Percentiles rank a stretch among this genome's conserved stretches.
phyloP scores from a whole-genome alignment of 2,888 invertebrate species.

The Neoascia interrupta region DNA sequence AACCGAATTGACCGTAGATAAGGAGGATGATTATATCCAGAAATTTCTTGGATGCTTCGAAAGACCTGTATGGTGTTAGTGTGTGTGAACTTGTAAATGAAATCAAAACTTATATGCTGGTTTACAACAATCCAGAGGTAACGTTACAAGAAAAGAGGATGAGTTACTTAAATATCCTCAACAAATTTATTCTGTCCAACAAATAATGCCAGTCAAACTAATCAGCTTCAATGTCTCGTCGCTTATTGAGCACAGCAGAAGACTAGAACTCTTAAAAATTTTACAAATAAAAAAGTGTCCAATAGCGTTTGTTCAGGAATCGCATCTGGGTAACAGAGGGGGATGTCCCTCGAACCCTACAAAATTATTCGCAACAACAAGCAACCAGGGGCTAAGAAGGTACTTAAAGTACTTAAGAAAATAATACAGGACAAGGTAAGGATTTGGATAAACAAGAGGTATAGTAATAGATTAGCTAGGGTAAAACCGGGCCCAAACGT shows the following conservation, averaged over 20 bases:
- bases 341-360: too few species aligned
- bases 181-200: neutral
- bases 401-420: neutral
- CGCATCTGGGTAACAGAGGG: too few species aligned
- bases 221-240: neutral
- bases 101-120: neutral
- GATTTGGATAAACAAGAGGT: neutral
- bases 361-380: neutral
- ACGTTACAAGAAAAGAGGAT: too few species aligned
- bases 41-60: too few species aligned
- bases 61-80: neutral
- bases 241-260: too few species aligned
- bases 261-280: too few species aligned
- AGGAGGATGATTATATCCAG: too few species aligned
- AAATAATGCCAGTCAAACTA: neutral
- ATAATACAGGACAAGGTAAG: neutral
- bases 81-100: neutral
- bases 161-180: too few species aligned
- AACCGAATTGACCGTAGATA: neutral
- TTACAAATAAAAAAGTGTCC: neutral
- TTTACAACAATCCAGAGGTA: neutral
- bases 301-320: neutral
- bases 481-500: neutral
- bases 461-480: neutral
- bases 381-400: too few species aligned